Conservation (phyloP, 2,113 vertebrate species). For the Oophaga pumilio region DNA sequence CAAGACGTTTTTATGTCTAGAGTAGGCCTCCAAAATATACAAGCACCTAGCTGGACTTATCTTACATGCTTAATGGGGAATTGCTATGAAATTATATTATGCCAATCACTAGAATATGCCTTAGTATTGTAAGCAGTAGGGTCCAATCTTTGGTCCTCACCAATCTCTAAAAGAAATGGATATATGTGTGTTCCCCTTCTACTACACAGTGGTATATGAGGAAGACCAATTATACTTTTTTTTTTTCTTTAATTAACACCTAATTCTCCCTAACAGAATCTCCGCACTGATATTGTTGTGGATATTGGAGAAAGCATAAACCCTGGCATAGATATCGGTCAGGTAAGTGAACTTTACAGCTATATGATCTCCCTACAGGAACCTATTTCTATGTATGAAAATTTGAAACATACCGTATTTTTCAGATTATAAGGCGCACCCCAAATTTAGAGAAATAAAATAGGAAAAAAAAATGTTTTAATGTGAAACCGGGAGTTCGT, state of each 20-base stretch:
- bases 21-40: not conserved
- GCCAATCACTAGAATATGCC: not conserved
- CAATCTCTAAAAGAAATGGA: not conserved
- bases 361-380: not conserved
- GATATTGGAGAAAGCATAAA: slow-evolving; percentile 88
- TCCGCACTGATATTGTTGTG: slow-evolving; percentile 86
- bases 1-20: not conserved
- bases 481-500: too few relatives aligned
- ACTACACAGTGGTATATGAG: too few relatives aligned
- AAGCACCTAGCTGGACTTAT: not conserved
- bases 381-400: not conserved
- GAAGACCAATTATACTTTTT: too few relatives aligned
- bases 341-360: slow-evolving; percentile 71
- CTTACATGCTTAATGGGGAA: not conserved
- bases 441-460: too few relatives aligned
- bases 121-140: not conserved
- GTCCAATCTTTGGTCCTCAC: not conserved
- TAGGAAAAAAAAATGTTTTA: too few relatives aligned
- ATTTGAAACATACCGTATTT: too few relatives aligned
- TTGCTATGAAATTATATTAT: not conserved
- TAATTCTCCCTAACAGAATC: slow-evolving; percentile 71
- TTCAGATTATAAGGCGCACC: too few relatives aligned
- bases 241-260: not conserved
- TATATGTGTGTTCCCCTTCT: too few relatives aligned
- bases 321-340: slow-evolving; percentile 88